These are phyloP conservation scores for Chaetophractus vellerosus DNA, from an alignment of 2,797 vertebrate species.

Conservation along the genomic window DNA sequence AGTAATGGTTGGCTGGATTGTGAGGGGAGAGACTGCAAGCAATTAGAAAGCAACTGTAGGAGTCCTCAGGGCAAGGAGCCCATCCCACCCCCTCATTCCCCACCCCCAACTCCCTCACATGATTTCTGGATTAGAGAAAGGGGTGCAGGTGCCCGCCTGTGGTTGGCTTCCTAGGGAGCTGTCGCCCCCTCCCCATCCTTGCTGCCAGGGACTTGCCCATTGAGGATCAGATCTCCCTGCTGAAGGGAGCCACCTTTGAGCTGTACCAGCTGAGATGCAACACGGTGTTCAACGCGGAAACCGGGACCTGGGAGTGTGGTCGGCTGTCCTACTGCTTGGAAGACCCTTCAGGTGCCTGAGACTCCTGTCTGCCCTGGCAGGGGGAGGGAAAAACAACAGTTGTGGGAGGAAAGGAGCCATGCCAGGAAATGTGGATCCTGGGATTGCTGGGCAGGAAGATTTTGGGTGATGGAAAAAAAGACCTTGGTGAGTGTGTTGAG, in stretches of 20 bases:
- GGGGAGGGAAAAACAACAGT: not conserved
- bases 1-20: not conserved
- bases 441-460: not conserved
- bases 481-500: not conserved
- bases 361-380: not conserved
- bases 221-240: slow-evolving; percentile 89
- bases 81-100: not conserved
- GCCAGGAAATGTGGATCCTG: accelerated
- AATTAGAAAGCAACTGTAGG: not conserved
- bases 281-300: slow-evolving; percentile 86
- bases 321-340: slow-evolving; percentile 87
- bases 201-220: slow-evolving; percentile 84
- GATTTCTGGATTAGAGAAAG: not conserved
- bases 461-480: not conserved
- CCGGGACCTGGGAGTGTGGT: slow-evolving; percentile 88
- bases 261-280: slow-evolving; percentile 89
- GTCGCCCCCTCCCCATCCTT: not conserved
- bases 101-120: not conserved
- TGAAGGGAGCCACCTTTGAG: slow-evolving; percentile 89
- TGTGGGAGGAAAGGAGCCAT: not conserved
- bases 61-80: not conserved
- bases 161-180: accelerated
- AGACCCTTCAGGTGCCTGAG: slow-evolving; percentile 79
- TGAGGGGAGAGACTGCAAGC: not conserved
- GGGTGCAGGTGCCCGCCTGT: not conserved